Percentiles rank a stretch among this genome's conserved stretches.
Conservation (phyloP, 2,113 vertebrate genomes). For the Forbesichthys agassizii region DNA sequence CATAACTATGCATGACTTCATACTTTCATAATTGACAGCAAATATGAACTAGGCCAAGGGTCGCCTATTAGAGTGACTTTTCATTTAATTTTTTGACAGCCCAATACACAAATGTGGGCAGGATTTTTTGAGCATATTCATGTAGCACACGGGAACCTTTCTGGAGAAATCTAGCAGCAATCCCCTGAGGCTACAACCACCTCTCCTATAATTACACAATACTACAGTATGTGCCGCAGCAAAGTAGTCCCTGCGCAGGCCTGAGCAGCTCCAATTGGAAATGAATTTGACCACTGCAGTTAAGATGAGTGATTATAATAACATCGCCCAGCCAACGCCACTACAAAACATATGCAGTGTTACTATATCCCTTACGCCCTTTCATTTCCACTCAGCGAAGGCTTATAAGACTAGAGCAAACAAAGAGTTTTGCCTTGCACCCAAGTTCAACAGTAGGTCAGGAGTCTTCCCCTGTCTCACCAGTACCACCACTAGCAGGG, state of each 20-base stretch:
- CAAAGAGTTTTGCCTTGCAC: conserved; percentile 40
- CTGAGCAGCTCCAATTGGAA: conserved; percentile 30
- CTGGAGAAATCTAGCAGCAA: conserved; percentile 59
- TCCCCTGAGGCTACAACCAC: conserved; percentile 63
- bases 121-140: conserved; percentile 83
- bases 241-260: conserved; percentile 27
- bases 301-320: conserved; percentile 17
- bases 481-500: conserved; percentile 17
- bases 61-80: conserved; percentile 99
- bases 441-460: conserved; percentile 69
- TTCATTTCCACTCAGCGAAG: conserved; percentile 27
- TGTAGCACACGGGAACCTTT: conserved; percentile 77
- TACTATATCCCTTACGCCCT: conserved; percentile 15
- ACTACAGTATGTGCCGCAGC: conserved; percentile 40
- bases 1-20: conserved; percentile 99
- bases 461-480: conserved; percentile 22
- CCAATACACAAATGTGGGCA: conserved; percentile 82
- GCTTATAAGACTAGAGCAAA: conserved; percentile 22
- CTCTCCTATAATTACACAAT: conserved; percentile 71
- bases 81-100: conserved; percentile 99
- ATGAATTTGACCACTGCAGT: conserved; percentile 37
- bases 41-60: conserved; percentile 98
- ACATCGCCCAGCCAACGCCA: conserved; percentile 19
- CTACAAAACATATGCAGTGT: conserved; percentile 6
- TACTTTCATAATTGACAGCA: conserved; percentile 99